phyloP scores from a whole-genome alignment of 2,888 invertebrate genomes.

The Dicyrtomina minuta region DNA sequence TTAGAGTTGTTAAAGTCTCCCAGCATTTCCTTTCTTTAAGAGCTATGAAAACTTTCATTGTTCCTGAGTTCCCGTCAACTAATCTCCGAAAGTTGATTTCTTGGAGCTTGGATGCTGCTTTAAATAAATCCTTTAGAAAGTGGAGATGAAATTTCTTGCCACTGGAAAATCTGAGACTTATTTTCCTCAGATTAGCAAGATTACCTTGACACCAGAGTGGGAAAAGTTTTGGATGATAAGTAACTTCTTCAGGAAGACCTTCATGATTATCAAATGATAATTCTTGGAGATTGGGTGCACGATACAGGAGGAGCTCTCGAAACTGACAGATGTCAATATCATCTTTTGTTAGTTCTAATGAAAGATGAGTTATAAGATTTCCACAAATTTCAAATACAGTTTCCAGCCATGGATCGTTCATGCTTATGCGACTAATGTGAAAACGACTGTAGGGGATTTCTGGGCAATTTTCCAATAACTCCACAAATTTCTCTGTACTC shows the following conservation, averaged over 20 bases:
- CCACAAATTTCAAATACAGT: constrained; percentile 42
- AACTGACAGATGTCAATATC: constrained; percentile 45
- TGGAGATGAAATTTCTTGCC: constrained; percentile 40
- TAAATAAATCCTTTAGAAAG: constrained; percentile 44
- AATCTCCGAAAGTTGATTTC: constrained; percentile 38
- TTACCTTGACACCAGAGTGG: constrained; percentile 33
- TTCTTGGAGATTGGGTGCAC: constrained; percentile 39
- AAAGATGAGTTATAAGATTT: constrained; percentile 32
- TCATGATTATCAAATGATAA: constrained; percentile 39
- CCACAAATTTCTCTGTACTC: constrained; percentile 36
- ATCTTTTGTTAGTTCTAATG: constrained; percentile 38
- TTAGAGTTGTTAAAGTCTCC: constrained; percentile 31
- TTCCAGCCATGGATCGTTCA: constrained; percentile 41
- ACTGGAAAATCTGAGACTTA: constrained; percentile 40
- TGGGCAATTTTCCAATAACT: constrained; percentile 26
- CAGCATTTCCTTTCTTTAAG: constrained; percentile 36
- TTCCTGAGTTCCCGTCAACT: constrained; percentile 28
- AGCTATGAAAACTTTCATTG: constrained; percentile 33
- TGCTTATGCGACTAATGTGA: constrained; percentile 36
- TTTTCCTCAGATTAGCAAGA: constrained; percentile 29
- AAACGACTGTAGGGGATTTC: constrained; percentile 43
- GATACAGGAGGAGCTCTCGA: constrained; percentile 34
- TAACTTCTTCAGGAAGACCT: constrained; percentile 43
- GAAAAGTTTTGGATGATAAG: constrained; percentile 39
- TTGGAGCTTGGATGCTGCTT: constrained; percentile 35